Evolutionary conservation across 2,797 vertebrate genomes (phyloP), one percentile per base, ranked within the genome.

Genomic region (Karalla daura): DNA sequence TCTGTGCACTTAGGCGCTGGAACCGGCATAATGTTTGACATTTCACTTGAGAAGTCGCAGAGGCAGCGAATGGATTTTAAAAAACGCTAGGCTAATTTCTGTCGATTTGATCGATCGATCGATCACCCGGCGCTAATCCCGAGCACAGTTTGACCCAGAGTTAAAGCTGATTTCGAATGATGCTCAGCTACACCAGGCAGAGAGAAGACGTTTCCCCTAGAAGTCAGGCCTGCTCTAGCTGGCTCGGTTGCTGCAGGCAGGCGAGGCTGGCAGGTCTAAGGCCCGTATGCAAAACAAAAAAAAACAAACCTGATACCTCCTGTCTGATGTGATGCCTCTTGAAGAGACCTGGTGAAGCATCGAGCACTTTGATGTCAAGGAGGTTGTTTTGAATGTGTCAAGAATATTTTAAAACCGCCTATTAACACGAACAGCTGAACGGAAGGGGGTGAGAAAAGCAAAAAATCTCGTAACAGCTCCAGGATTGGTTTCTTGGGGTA

Each of bases 341-440:
- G 64, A 81, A 58, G 78, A 89, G 78, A 80, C 82, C 59, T 30
- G 74, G 71, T 77, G 74, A 83, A 77, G 74, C 37, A 65, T 63
- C 20, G 15, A 80, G 51, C 59, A 51, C 86, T 90, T 89, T 88
- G 84, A 90, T 91, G 85, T 88, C 68, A 77, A 71, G 50, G 54
- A 83, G 70, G 79, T 77, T 87, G 81, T 86, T 86, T 86, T 79
- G 74, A 82, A 80, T 85, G 70, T 82, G 79, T 85, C 74, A 66
- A 70, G 85, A 86, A 84, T 88, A 87, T 86, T 88, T 86, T 62
- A 84, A 74, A 74, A 63, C 63, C 49, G 40, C 69, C 68, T 70
- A 72, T 82, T 87, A 83, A 66, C 70, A 37, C 51, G 27, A 76
- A 51, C 73, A 41, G 41, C 46, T 13, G 46, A 61, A 43, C 41